phyloP scores from a whole-genome alignment of 2,113 vertebrate genomes.

The Leptosomus discolor region DNA sequence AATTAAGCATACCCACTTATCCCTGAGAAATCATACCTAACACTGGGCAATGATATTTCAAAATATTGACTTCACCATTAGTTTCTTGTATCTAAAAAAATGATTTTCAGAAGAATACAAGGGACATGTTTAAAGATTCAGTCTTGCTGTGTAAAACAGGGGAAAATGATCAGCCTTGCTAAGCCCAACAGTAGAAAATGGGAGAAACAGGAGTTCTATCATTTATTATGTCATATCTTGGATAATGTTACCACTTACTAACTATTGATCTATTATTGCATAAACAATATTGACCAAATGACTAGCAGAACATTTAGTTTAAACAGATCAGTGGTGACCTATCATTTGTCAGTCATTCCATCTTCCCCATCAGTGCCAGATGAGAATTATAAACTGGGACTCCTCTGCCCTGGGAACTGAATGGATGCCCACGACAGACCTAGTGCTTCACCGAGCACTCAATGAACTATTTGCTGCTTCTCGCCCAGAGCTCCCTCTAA shows the following conservation, averaged over 20 bases:
- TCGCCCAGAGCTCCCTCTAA: neutral
- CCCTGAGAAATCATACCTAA: neutral
- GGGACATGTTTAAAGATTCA: neutral
- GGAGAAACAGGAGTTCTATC: neutral
- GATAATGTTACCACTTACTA: neutral
- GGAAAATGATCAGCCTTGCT: neutral
- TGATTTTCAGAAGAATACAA: neutral
- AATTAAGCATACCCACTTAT: neutral
- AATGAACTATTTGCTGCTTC: neutral
- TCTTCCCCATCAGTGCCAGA: neutral
- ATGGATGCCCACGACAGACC: fast-evolving
- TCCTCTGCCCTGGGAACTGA: neutral
- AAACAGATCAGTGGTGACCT: neutral
- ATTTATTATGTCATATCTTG: neutral
- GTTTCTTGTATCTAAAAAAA: neutral
- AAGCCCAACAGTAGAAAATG: neutral
- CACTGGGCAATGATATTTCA: neutral
- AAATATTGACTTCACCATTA: neutral
- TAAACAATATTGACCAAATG: neutral
- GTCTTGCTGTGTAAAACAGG: neutral
- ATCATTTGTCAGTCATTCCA: neutral
- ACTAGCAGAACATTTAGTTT: neutral
- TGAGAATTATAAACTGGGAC: neutral
- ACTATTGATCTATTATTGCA: too few relatives aligned
- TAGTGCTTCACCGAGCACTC: neutral